Conservation (phyloP, 1,140 invertebrate species). For the Andricus grossulariae region DNA sequence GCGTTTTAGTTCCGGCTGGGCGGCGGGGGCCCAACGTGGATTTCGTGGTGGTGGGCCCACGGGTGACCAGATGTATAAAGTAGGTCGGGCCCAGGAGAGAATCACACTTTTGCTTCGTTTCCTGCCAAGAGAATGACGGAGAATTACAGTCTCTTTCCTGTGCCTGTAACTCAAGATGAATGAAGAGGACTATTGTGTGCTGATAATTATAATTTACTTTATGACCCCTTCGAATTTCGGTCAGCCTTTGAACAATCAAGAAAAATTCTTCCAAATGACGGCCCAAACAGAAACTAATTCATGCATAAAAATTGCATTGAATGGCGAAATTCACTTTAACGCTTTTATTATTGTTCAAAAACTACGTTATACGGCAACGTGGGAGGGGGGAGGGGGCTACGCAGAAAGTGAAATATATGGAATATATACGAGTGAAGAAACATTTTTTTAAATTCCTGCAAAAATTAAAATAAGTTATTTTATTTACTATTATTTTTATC, state of each 20-base stretch:
- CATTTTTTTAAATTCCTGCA: too few species aligned
- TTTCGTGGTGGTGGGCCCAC: constrained; percentile 41
- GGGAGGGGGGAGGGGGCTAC: too few species aligned
- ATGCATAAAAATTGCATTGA: background rate
- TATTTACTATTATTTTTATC: too few species aligned
- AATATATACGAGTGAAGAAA: too few species aligned
- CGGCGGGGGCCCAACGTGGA: background rate
- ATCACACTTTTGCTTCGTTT: constrained; percentile 28
- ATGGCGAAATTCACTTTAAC: background rate
- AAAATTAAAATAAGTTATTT: too few species aligned
- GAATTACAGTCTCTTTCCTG: background rate
- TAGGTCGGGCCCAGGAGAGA: constrained; percentile 16
- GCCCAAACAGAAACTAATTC: background rate
- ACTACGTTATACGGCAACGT: too few species aligned
- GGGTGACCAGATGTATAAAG: constrained; percentile 13
- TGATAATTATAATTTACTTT: constrained; percentile 4
- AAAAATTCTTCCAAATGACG: background rate
- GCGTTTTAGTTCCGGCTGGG: constrained; percentile 7
- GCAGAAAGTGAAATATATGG: too few species aligned
- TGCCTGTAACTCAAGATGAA: background rate
- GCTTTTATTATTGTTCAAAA: too few species aligned
- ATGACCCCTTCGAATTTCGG: background rate
- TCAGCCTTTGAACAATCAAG: background rate
- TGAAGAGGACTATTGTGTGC: background rate
- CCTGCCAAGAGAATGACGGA: constrained; percentile 1